These are phyloP conservation scores for Hypotaenidia okinawae DNA, from an alignment of 2,797 vertebrate genomes.

Conservation along the genomic window DNA sequence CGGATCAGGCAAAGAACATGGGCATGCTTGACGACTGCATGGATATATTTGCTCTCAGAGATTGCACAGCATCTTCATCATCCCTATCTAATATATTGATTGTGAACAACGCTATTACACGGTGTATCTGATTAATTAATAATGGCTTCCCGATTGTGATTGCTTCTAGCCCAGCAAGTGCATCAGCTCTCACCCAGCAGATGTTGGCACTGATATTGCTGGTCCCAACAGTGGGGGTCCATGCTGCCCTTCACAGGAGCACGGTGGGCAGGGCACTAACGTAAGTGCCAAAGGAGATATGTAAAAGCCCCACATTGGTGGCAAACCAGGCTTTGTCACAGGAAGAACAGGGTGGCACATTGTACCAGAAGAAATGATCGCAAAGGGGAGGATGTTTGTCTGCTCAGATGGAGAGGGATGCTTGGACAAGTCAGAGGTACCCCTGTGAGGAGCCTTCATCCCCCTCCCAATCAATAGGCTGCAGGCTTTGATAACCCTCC, in stretches of 20 bases:
- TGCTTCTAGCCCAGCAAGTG: background rate
- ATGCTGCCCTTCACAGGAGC: accelerated
- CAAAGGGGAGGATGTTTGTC: background rate
- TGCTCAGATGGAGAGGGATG: background rate
- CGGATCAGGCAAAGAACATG: background rate
- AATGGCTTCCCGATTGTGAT: background rate
- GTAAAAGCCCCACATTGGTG: accelerated
- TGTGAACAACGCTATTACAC: conserved; percentile 49
- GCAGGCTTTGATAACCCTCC: background rate
- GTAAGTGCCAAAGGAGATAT: background rate
- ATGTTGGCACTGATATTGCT: background rate
- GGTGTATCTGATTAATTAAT: conserved; percentile 44
- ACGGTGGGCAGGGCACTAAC: background rate
- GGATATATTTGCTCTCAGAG: conserved; percentile 9
- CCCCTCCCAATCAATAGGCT: background rate
- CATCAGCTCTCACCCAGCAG: background rate
- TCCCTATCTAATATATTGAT: conserved; percentile 35
- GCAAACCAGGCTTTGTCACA: background rate
- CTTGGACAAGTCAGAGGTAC: background rate
- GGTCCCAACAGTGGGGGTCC: background rate
- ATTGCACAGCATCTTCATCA: background rate
- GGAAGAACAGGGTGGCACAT: background rate
- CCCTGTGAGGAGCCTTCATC: background rate
- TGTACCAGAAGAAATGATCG: background rate
- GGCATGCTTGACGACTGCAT: background rate